phyloP scores from a whole-genome alignment of 2,113 vertebrate genomes.

The Microcebus lehilahytsara region DNA sequence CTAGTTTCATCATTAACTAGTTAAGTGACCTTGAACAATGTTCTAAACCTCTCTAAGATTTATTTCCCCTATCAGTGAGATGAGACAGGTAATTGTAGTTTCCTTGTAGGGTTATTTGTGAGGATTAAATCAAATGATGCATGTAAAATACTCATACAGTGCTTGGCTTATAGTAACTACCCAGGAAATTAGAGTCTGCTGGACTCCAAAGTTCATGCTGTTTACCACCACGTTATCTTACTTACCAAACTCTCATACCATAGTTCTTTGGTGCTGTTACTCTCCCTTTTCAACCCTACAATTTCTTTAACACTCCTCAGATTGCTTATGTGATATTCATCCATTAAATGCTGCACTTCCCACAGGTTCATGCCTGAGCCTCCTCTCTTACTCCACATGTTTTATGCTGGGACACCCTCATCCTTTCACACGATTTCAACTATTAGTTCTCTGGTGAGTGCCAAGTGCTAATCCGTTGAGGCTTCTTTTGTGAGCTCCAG shows the following conservation, averaged over 20 bases:
- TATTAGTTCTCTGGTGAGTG: not conserved
- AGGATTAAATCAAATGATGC: constrained; percentile 1
- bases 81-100: not conserved
- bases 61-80: not conserved
- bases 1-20: not conserved
- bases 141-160: not conserved
- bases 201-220: not conserved
- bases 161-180: not conserved
- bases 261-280: not conserved
- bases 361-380: not conserved
- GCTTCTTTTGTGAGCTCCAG: not conserved
- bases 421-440: not conserved
- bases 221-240: not conserved
- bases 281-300: not conserved
- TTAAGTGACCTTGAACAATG: not conserved
- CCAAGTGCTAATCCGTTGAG: not conserved
- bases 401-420: not conserved
- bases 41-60: not conserved
- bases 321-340: not conserved
- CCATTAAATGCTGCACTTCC: not conserved
- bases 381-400: not conserved
- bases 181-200: not conserved
- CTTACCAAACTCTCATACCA: not conserved
- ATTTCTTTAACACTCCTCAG: not conserved
- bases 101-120: not conserved